These are phyloP conservation scores for Priocnemis perturbator DNA, from an alignment of 2,888 invertebrate genomes.

Conservation along the genomic window DNA sequence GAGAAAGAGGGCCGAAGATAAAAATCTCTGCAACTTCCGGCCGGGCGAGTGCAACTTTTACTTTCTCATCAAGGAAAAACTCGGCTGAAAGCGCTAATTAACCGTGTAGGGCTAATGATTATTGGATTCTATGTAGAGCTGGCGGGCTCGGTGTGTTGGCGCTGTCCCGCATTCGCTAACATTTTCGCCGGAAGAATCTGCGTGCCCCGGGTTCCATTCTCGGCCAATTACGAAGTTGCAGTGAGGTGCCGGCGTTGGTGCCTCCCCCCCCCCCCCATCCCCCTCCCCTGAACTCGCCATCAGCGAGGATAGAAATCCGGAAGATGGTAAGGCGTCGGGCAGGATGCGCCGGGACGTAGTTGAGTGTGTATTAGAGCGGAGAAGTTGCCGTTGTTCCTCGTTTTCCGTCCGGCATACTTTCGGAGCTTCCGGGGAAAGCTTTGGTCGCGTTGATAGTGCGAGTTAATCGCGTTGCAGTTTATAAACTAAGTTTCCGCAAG, in stretches of 20 bases:
- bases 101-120: too few species aligned
- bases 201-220: slow-evolving; percentile 23
- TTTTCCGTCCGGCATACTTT: slow-evolving; percentile 22
- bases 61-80: too few species aligned
- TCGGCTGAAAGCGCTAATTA: too few species aligned
- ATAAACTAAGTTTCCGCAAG: slow-evolving; percentile 44
- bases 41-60: too few species aligned
- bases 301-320: slow-evolving; percentile 28
- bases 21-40: too few species aligned
- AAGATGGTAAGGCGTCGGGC: background rate
- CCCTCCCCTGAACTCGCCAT: slow-evolving; percentile 9
- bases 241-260: slow-evolving; percentile 14
- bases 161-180: too few species aligned
- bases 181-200: slow-evolving; percentile 14
- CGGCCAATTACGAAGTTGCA: slow-evolving; percentile 44
- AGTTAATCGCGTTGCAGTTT: slow-evolving; percentile 51
- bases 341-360: slow-evolving; percentile 6
- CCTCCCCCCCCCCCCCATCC: background rate
- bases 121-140: too few species aligned
- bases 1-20: too few species aligned
- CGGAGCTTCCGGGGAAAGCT: slow-evolving; percentile 16
- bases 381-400: slow-evolving; percentile 36
- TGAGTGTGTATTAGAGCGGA: slow-evolving; percentile 33
- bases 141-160: too few species aligned
- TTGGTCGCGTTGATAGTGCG: slow-evolving; percentile 41